These are phyloP conservation scores for Catalaphyllia jardinei DNA, from an alignment of 64 coral and sea anemone species.

Conservation along the genomic window DNA sequence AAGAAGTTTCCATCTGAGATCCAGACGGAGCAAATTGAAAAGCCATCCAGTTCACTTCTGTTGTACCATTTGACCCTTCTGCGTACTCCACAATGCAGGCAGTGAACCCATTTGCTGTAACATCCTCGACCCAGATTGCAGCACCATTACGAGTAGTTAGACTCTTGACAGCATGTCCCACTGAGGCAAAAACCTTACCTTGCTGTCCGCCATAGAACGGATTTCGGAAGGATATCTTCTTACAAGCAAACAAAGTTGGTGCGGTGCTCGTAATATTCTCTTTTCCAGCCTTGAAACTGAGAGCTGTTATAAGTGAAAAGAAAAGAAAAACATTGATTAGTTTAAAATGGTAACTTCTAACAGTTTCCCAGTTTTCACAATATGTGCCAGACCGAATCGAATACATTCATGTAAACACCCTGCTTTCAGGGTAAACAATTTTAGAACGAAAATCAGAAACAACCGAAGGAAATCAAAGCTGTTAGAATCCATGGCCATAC, in stretches of 20 bases:
- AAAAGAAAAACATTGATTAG: too few species aligned
- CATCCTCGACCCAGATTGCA: slow-evolving; percentile 54
- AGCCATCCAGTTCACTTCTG: slow-evolving; percentile 52
- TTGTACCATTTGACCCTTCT: slow-evolving; percentile 40
- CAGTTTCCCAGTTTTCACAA: too few species aligned
- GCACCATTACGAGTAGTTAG: slow-evolving; percentile 30
- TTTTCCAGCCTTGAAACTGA: slow-evolving; percentile 14
- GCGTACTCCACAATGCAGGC: slow-evolving; percentile 40
- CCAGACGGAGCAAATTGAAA: slow-evolving; percentile 35
- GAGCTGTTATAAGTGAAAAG: not conserved
- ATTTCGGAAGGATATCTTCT: slow-evolving; percentile 1
- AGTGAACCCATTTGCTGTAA: slow-evolving; percentile 13
- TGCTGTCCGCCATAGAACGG: slow-evolving; percentile 14
- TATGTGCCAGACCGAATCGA: too few species aligned
- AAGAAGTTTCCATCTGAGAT: slow-evolving; percentile 35
- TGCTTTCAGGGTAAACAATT: too few species aligned
- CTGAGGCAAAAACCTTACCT: slow-evolving; percentile 33
- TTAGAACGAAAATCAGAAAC: too few species aligned
- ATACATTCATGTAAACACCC: too few species aligned
- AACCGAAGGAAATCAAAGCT: too few species aligned
- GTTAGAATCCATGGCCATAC: too few species aligned
- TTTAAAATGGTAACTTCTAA: too few species aligned
- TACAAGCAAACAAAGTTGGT: not conserved
- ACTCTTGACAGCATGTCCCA: slow-evolving; percentile 2
- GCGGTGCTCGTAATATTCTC: slow-evolving; percentile 3